phyloP scores from a whole-genome alignment of 2,113 vertebrate genomes.

The Melanotaenia duboulayi region DNA sequence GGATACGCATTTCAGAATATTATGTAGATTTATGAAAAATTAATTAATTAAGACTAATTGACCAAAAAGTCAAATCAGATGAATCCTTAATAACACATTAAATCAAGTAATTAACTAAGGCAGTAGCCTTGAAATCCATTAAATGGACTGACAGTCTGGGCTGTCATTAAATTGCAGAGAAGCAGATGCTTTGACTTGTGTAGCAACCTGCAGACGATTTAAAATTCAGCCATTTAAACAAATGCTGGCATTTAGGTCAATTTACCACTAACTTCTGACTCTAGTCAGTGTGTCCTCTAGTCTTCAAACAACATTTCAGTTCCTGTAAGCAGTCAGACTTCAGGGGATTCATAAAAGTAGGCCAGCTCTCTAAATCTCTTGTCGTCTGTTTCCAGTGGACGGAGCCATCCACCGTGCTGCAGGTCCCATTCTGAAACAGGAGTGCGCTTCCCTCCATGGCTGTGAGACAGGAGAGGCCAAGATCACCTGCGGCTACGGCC shows the following conservation, averaged over 20 bases:
- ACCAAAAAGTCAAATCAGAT: slow-evolving; percentile 74
- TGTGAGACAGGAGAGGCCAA: slow-evolving; percentile 90
- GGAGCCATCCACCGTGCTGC: slow-evolving; percentile 89
- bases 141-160: slow-evolving; percentile 39
- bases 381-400: slow-evolving; percentile 84
- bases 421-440: slow-evolving; percentile 86
- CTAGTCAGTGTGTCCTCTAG: slow-evolving; percentile 32
- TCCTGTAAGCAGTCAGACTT: slow-evolving; percentile 35
- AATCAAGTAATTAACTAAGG: slow-evolving; percentile 72
- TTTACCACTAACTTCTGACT: slow-evolving; percentile 37
- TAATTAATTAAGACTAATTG: slow-evolving; percentile 77
- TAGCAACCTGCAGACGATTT: slow-evolving; percentile 22
- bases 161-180: neutral
- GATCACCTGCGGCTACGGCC: slow-evolving; percentile 88
- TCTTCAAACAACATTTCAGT: slow-evolving; percentile 45
- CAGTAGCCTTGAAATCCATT: slow-evolving; percentile 66
- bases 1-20: slow-evolving; percentile 58
- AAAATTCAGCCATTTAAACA: slow-evolving; percentile 24
- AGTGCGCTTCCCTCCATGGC: slow-evolving; percentile 86
- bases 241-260: slow-evolving; percentile 36
- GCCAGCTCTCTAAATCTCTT: slow-evolving; percentile 48
- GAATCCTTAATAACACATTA: slow-evolving; percentile 74
- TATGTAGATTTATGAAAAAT: slow-evolving; percentile 75
- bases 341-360: slow-evolving; percentile 54
- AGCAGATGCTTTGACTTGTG: slow-evolving; percentile 34